A percentile compares a stretch with the other conserved stretches of the same genome.
Evolutionary conservation across 2,888 invertebrate genomes (phyloP).

Genomic region (Reticulitermes lucifugus): DNA sequence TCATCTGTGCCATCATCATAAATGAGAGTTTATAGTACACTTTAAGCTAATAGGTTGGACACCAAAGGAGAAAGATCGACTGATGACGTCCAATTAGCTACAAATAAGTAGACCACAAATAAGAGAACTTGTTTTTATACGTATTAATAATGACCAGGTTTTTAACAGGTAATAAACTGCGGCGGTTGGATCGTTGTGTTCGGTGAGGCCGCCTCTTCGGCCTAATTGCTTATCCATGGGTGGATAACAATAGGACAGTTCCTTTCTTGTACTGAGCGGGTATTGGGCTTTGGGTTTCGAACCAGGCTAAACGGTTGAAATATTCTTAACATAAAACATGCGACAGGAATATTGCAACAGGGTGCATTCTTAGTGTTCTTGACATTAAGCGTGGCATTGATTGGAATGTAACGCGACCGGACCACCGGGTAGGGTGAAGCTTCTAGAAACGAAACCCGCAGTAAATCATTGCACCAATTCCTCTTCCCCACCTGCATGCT

Average conservation of each 20-base stretch:
- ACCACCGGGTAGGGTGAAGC: neutral
- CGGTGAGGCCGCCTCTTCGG: neutral
- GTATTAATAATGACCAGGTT: slow-evolving; percentile 28
- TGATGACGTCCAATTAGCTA: slow-evolving; percentile 36
- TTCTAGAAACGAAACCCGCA: no score
- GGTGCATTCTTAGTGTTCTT: neutral
- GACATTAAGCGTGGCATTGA: neutral
- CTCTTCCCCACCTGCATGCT: no score
- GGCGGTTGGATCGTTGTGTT: neutral
- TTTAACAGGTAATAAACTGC: slow-evolving; percentile 40
- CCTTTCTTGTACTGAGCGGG: neutral
- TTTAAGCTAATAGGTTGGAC: slow-evolving; percentile 19
- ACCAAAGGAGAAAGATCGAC: slow-evolving; percentile 19
- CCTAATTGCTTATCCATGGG: slow-evolving; percentile 26
- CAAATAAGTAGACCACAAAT: slow-evolving; percentile 34
- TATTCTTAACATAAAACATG: neutral
- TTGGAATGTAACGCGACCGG: neutral
- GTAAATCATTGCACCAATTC: no score
- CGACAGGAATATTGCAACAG: slow-evolving; percentile 9
- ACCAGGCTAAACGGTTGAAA: neutral
- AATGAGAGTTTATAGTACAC: slow-evolving; percentile 34
- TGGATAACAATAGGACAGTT: slow-evolving; percentile 10
- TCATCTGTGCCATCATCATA: neutral
- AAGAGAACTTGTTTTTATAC: neutral
- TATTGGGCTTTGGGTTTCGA: neutral